Conservation (phyloP, 2,888 invertebrate species). For the Apodemia duryi region DNA sequence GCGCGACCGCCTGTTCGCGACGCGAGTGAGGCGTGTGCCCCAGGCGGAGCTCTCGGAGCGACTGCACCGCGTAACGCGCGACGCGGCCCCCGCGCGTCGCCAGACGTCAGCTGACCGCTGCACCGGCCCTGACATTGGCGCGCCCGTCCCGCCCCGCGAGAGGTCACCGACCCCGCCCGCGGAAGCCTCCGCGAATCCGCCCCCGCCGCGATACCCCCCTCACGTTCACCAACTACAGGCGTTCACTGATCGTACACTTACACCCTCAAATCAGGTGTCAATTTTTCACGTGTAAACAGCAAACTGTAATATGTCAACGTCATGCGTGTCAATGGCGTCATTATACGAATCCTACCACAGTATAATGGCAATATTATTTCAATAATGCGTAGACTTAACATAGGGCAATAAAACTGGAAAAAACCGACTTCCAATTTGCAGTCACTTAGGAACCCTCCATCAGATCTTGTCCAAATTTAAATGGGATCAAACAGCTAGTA, state of each 20-base stretch:
- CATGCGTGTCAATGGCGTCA: not conserved
- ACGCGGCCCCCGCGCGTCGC: conserved; percentile 72
- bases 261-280: conserved; percentile 24
- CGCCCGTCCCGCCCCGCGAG: conserved; percentile 63
- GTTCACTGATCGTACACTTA: conserved; percentile 45
- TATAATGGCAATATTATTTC: too few relatives aligned
- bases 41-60: conserved; percentile 56
- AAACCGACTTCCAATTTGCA: too few relatives aligned
- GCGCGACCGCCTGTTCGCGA: conserved; percentile 60
- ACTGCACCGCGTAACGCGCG: conserved; percentile 56
- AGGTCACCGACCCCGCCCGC: conserved; percentile 74
- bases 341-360: too few relatives aligned
- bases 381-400: too few relatives aligned
- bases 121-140: conserved; percentile 64
- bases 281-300: not conserved
- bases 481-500: too few relatives aligned
- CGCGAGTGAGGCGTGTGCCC: conserved; percentile 45
- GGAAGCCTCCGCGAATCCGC: conserved; percentile 71
- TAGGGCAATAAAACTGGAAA: too few relatives aligned
- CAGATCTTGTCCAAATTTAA: too few relatives aligned
- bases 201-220: conserved; percentile 37
- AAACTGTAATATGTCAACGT: not conserved
- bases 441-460: too few relatives aligned
- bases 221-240: conserved; percentile 43
- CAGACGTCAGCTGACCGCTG: conserved; percentile 79